Evolutionary conservation across 2,113 vertebrate genomes (phyloP).

Genomic region (Ictalurus punctatus): DNA sequence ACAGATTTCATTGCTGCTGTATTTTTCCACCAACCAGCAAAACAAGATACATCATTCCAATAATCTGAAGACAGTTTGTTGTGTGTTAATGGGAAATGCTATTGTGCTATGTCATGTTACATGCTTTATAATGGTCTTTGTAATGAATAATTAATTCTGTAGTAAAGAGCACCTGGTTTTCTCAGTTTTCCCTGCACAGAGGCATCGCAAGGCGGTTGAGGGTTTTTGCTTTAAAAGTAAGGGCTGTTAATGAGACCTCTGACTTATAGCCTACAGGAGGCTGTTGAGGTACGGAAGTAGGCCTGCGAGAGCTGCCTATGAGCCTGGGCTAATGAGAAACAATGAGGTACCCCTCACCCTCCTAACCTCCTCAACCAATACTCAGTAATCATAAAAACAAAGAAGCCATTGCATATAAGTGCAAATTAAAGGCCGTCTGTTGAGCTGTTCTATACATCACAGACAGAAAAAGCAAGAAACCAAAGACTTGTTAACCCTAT

Average conservation of each 20-base stretch:
- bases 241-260: slow-evolving; percentile 55
- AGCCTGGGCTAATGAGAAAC: slow-evolving; percentile 58
- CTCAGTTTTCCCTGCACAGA: slow-evolving; percentile 15
- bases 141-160: slow-evolving; percentile 41
- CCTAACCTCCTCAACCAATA: slow-evolving; percentile 31
- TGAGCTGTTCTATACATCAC: background rate
- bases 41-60: slow-evolving; percentile 31
- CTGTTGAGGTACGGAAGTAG: slow-evolving; percentile 36
- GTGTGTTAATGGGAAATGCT: slow-evolving; percentile 18
- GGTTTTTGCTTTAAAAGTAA: slow-evolving; percentile 38
- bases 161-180: slow-evolving; percentile 7
- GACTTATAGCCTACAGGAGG: slow-evolving; percentile 56
- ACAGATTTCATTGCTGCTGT: background rate
- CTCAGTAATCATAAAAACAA: slow-evolving; percentile 41
- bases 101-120: slow-evolving; percentile 10
- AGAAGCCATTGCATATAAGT: slow-evolving; percentile 25
- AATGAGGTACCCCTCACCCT: slow-evolving; percentile 47
- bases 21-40: slow-evolving; percentile 5
- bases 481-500: background rate
- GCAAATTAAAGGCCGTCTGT: background rate
- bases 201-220: background rate
- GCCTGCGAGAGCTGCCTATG: slow-evolving; percentile 40
- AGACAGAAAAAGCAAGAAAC: background rate
- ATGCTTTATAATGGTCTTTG: slow-evolving; percentile 3
- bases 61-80: slow-evolving; percentile 30